Evolutionary conservation across 2,113 vertebrate species (phyloP).

Genomic region (Marmota monax): DNA sequence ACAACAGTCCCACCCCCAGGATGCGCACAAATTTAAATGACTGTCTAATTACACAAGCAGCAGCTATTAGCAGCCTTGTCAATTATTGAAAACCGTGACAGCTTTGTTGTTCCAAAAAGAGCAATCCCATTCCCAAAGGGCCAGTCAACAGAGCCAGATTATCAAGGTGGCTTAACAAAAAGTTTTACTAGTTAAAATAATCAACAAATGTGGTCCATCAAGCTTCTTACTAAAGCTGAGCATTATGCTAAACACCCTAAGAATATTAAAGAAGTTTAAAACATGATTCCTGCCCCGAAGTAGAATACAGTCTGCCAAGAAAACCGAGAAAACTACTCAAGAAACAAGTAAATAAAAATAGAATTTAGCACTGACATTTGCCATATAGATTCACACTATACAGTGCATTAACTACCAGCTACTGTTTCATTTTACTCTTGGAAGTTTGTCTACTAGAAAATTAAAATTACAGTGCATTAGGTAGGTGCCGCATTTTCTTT

Average conservation of each 20-base stretch:
- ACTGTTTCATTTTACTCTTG: neutral
- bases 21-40: constrained; percentile 74
- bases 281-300: neutral
- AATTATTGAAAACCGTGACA: constrained; percentile 76
- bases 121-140: constrained; percentile 47
- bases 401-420: neutral
- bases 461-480: neutral
- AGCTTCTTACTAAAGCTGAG: neutral
- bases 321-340: neutral
- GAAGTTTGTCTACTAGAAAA: neutral
- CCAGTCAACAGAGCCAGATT: constrained; percentile 20
- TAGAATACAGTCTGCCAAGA: neutral
- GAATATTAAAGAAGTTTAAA: neutral
- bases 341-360: constrained; percentile 20
- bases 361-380: neutral
- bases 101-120: constrained; percentile 73
- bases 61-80: constrained; percentile 65
- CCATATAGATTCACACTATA: neutral
- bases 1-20: neutral
- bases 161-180: constrained; percentile 41
- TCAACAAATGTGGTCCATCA: neutral
- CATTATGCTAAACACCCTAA: neutral
- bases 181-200: constrained; percentile 66
- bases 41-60: constrained; percentile 67
- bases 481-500: neutral